Base-by-base conservation (phyloP, 2,113 vertebrate species). In the Nesoenas mayeri region DNA sequence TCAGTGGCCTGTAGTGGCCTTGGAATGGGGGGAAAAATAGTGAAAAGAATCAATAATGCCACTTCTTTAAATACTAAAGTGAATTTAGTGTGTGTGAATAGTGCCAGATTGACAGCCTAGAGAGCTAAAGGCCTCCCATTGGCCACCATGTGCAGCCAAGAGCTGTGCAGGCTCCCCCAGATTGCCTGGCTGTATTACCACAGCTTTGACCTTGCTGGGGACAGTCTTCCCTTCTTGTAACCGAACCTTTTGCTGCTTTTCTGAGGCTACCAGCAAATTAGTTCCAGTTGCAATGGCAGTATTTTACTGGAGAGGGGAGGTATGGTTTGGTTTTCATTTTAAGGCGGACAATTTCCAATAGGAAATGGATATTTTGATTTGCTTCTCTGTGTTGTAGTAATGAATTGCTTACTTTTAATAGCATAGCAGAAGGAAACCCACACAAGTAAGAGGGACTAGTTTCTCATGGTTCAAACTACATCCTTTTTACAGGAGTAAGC, bases 61-160 rank as follows among this genome's bases (percentile, higher is more conserved):
- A 92, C 47, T 89, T 85, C 78, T 94, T 92, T 85, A 79, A 93
- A 95, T 91, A 91, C n/a, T 61, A 21, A 69, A 88, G 89, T 95
- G 91, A 90, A 95, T 97, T 95, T 95, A 96, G 94, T 93, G 95
- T 78, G 89, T 97, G 95, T 88, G 94, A 95, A 48, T 54, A 64
- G 87, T 80, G 89, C 69, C 88, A 88, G 79, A 57, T 47, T 96
- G 96, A 97, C 93, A 96, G 72, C 32, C 82, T 83, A 56, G 11
- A 88, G 88, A 74, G 90, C 65, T 64, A 42, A 57, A 75, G 96
- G 56, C 48, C n/a, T 66, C 20, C 77, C 72, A 38, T 75, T 84
- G 15, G 48, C 73, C 53, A 50, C 50, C 42, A 3, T 5, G 72
- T 61, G 73, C 66, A 83, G 84, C 74, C 85, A 77, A 65, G 82